phyloP scores from a whole-genome alignment of 2,888 invertebrate genomes.

The Lithophane leautieri region DNA sequence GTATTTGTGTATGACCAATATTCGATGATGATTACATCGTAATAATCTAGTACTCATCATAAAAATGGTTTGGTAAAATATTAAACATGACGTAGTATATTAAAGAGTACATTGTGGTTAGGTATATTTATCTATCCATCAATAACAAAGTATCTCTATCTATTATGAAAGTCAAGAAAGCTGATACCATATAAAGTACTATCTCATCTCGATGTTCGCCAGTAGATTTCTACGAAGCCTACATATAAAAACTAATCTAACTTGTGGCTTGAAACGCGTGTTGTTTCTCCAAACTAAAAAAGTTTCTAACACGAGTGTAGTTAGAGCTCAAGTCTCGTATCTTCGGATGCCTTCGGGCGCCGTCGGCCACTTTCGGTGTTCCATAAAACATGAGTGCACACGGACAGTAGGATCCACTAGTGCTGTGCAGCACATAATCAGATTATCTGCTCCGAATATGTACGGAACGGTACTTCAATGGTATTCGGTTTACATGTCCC shows the following conservation, averaged over 20 bases:
- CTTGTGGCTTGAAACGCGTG: constrained; percentile 49
- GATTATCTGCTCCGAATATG: constrained; percentile 46
- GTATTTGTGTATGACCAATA: too few species aligned
- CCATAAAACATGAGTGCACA: constrained; percentile 61
- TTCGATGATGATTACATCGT: too few species aligned
- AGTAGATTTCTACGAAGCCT: constrained; percentile 22
- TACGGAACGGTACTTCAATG: constrained; percentile 42
- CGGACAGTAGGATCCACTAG: constrained; percentile 34
- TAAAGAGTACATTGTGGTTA: too few species aligned
- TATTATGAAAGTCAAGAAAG: constrained; percentile 26
- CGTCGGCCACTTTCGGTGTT: constrained; percentile 42
- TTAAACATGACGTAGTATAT: too few species aligned
- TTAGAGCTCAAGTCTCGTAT: constrained; percentile 39
- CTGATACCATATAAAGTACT: constrained; percentile 11
- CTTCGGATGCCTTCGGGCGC: constrained; percentile 45
- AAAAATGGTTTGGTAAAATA: too few species aligned
- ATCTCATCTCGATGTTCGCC: constrained; percentile 27
- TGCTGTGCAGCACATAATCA: constrained; percentile 49
- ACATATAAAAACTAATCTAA: constrained; percentile 60
- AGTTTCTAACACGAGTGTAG: constrained; percentile 48
- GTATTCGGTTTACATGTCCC: constrained; percentile 64
- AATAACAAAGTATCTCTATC: constrained; percentile 1
- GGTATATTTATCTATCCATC: background rate
- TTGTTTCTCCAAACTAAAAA: constrained; percentile 50
- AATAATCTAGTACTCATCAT: too few species aligned